Base-by-base conservation (phyloP, 2,113 vertebrate species). In the Stegastes partitus region DNA sequence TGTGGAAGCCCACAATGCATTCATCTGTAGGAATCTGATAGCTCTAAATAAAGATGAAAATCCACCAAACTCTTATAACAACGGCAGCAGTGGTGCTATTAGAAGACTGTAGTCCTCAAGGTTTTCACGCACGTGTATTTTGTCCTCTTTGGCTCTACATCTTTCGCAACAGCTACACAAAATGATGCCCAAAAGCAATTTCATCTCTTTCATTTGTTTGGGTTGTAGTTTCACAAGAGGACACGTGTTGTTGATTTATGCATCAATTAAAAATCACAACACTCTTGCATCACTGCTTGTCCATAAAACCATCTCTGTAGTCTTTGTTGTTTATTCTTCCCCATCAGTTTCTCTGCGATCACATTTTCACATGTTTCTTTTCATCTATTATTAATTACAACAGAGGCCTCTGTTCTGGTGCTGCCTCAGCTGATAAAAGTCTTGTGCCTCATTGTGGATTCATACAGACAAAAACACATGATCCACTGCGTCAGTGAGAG, bases 371-470 rank as follows among this genome's bases (percentile, higher is more conserved):
- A 68, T 61, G 51, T 85, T 66, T 79, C 53, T 84, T 85, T 88
- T 77, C 51, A 86, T 91, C 68, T 15, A 82, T 82, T 80, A 88
- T 85, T 88, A 68, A 84, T 77, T 57, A 23, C 53, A 64, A 47
- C 74, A 77, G 59, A 83, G 51, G 45, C 45, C 19, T 68, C 26
- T 51, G 77, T 72, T 87, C 56, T 77, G 63, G 9, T 21, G 70
- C 64, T 66, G 79, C 70, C 74, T 68, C 50, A 1, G 63, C 69
- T 22, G 26, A 79, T 65, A 34, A 68, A 70, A 77, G 79, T 73
- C 49, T 22, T 34, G 23, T 9, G 59, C 47, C 61, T 75, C 56
- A 22, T 23, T 21, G n/a, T 39, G 74, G 51, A 84, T 74, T 75
- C 34, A 42, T 22, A 9, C 55, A 59, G 54, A 79, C 70, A 70